These are phyloP conservation scores for Aphaenogaster ashmeadi DNA, from an alignment of 1,140 invertebrate species.

Conservation along the genomic window DNA sequence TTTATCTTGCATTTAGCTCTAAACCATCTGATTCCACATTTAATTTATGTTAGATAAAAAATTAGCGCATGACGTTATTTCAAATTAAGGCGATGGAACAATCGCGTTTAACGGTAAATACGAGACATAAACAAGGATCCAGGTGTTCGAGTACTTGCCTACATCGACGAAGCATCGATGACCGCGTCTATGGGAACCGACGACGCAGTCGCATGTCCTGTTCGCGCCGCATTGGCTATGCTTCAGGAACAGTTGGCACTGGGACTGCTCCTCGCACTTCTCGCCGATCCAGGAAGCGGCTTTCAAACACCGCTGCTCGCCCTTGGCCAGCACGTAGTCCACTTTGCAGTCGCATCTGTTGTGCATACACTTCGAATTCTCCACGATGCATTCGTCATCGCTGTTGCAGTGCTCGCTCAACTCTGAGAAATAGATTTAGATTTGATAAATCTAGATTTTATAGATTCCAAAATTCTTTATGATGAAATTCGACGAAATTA, in stretches of 20 bases:
- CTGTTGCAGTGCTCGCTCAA: slow-evolving; percentile 76
- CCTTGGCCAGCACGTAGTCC: slow-evolving; percentile 77
- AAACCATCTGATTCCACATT: not conserved
- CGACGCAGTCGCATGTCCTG: slow-evolving; percentile 76
- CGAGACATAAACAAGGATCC: not conserved
- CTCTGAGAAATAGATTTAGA: slow-evolving; percentile 61
- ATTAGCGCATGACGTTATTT: not conserved
- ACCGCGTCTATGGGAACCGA: slow-evolving; percentile 78
- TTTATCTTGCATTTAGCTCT: not conserved
- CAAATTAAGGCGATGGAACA: not conserved
- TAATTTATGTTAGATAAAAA: not conserved
- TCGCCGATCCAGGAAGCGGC: slow-evolving; percentile 80
- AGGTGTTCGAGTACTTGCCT: slow-evolving; percentile 70
- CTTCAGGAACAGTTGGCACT: slow-evolving; percentile 78
- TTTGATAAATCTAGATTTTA: not conserved
- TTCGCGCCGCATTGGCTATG: slow-evolving; percentile 75
- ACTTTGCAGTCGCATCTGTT: slow-evolving; percentile 79
- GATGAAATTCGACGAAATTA: not conserved
- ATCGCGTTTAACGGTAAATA: not conserved
- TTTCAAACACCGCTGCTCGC: slow-evolving; percentile 79
- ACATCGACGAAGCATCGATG: slow-evolving; percentile 76
- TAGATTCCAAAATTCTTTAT: not conserved
- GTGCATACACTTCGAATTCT: slow-evolving; percentile 77
- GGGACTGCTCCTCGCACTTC: slow-evolving; percentile 80
- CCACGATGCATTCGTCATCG: slow-evolving; percentile 80